A percentile compares a stretch with the other conserved stretches of the same genome.
phyloP scores from a whole-genome alignment of 2,113 vertebrate genomes.

The Lagopus muta region DNA sequence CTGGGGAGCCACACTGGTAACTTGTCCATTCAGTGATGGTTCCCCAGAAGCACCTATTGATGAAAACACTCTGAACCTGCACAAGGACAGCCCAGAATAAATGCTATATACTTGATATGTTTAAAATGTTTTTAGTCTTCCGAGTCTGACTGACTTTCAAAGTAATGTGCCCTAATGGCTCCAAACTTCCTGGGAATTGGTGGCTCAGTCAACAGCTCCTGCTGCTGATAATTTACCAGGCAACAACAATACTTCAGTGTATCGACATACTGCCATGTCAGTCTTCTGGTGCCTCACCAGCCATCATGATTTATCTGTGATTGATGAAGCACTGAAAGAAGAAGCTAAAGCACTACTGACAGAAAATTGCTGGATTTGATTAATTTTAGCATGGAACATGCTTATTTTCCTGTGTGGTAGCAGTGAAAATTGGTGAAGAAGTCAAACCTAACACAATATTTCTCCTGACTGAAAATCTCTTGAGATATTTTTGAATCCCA shows the following conservation, averaged over 20 bases:
- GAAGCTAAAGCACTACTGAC: background rate
- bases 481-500: background rate
- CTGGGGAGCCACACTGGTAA: background rate
- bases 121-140: background rate
- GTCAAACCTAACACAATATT: background rate
- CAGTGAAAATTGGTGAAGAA: background rate
- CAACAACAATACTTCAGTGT: conserved; percentile 15
- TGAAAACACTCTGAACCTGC: background rate
- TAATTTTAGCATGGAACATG: background rate
- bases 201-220: background rate
- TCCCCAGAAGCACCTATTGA: background rate
- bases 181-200: background rate
- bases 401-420: conserved; percentile 10
- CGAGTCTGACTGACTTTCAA: background rate
- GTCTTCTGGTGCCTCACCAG: background rate
- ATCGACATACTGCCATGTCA: conserved; percentile 26
- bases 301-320: conserved; percentile 43
- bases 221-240: conserved; percentile 27
- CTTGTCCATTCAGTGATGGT: background rate
- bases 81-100: background rate
- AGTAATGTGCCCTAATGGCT: background rate
- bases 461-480: background rate
- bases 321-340: conserved; percentile 57
- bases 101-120: background rate
- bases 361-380: background rate